Base-by-base conservation (phyloP, 2,797 vertebrate genomes). In the Otus scops region DNA sequence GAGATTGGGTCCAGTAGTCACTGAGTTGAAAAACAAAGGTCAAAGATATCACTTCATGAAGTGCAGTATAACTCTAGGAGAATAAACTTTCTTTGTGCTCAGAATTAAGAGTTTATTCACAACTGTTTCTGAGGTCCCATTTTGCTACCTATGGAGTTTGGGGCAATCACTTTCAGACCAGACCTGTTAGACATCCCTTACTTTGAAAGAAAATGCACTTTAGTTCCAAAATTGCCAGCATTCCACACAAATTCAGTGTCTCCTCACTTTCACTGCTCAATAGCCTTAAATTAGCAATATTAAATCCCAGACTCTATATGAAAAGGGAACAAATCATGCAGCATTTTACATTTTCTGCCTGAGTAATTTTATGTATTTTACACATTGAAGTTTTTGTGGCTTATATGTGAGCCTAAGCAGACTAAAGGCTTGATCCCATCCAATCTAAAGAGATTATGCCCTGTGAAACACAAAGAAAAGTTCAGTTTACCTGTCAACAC, bases 401-500 rank as follows among this genome's bases (percentile, higher is more conserved):
- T 56, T 59, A 41, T 32, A 36, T 59, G 64, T 39, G 48, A 84
- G 14, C 32, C 59, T 59, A 76, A 68, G 41, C 22, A 88, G 48
- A 56, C 17, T 48, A 47, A 74, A 90, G 38, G 24, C 60, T 83
- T 67, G 48, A 45, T 84, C 22, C 21, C 27, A 38, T 68, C 64
- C 43, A 45, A 79, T 36, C n/a, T 50, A 56, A 82, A 87, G 61
- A 77, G 30, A 43, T 47, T 73, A 45, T n/a, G 34, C 23, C 34
- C 38, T 6, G 3, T 65, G 64, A 91, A 95, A 78, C 38, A 34
- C 26, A 59, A 16, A 57, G 54, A 41, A 54, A 56, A 13, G 4
- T 38, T 50, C 70, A 26, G 30, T 88, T 93, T 92, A 97, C 98
- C 98, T 98, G 96, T 98, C 98, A 71, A 98, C 89, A 22, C 17